Evolutionary conservation across 1,140 invertebrate species (phyloP).

Genomic region (Meloidogyne hapla): DNA sequence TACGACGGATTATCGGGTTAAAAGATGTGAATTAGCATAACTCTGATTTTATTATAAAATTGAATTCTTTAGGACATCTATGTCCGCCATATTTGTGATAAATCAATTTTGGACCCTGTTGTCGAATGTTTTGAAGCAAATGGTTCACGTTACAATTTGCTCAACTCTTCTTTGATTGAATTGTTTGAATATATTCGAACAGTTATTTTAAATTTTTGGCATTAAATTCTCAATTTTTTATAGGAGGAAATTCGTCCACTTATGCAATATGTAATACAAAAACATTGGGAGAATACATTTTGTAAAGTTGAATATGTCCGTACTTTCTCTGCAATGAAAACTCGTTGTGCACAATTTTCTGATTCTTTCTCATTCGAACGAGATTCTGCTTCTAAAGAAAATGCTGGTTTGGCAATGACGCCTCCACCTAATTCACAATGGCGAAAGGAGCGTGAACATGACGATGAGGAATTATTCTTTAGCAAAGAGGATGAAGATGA

Average conservation of each 20-base stretch:
- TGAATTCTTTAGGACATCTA: slow-evolving; percentile 79
- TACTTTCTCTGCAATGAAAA: slow-evolving; percentile 51
- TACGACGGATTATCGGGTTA: slow-evolving; percentile 91
- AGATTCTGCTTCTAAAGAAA: slow-evolving; percentile 9
- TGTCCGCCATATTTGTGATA: slow-evolving; percentile 91
- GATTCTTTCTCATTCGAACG: slow-evolving; percentile 1
- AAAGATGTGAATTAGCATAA: slow-evolving; percentile 72
- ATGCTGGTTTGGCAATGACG: neutral
- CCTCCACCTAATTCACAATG: slow-evolving; percentile 36
- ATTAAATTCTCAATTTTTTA: slow-evolving; percentile 32
- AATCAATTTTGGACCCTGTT: slow-evolving; percentile 89
- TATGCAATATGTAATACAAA: slow-evolving; percentile 53
- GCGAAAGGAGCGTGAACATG: slow-evolving; percentile 51
- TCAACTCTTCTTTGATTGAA: slow-evolving; percentile 97
- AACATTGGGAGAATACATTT: slow-evolving; percentile 45
- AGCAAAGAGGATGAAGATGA: slow-evolving; percentile 52
- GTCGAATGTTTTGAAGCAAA: slow-evolving; percentile 93
- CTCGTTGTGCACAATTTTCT: neutral
- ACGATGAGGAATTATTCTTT: slow-evolving; percentile 56
- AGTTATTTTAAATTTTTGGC: slow-evolving; percentile 23
- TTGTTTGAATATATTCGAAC: slow-evolving; percentile 91
- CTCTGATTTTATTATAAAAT: neutral
- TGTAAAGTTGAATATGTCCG: slow-evolving; percentile 55
- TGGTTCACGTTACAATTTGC: slow-evolving; percentile 92
- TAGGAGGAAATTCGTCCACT: slow-evolving; percentile 55